phyloP scores from a whole-genome alignment of 2,113 vertebrate species.

The Trichechus manatus region DNA sequence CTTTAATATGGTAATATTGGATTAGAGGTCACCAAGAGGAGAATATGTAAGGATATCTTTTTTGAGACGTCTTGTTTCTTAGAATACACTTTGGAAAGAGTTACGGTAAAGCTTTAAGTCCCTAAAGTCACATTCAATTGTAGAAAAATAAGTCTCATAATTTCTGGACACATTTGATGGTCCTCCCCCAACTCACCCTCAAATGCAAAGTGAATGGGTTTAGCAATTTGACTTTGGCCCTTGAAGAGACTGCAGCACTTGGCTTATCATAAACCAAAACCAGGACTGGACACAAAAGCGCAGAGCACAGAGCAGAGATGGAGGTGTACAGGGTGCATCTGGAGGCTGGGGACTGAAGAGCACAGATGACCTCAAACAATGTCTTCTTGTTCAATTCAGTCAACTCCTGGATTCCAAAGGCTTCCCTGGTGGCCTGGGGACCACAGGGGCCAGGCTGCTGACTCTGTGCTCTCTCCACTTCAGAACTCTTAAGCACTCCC shows the following conservation, averaged over 20 bases:
- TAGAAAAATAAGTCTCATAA: not conserved
- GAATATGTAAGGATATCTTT: not conserved
- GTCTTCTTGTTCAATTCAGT: not conserved
- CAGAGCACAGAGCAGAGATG: not conserved
- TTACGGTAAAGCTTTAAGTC: not conserved
- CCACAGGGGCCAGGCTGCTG: not conserved
- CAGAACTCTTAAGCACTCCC: rapidly evolving
- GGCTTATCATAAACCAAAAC: not conserved
- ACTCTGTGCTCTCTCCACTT: not conserved
- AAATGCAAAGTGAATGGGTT: not conserved
- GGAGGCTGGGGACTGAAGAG: too few species aligned
- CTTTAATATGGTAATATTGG: not conserved
- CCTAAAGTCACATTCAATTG: not conserved
- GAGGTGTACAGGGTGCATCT: too few species aligned
- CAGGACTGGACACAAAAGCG: not conserved
- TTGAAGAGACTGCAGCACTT: not conserved
- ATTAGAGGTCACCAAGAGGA: not conserved
- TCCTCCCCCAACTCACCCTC: not conserved
- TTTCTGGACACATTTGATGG: not conserved
- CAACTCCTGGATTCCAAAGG: not conserved
- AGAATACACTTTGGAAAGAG: conserved; percentile 5
- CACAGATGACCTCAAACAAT: too few species aligned
- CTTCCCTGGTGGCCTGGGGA: not conserved
- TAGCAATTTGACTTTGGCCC: not conserved
- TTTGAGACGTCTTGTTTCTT: not conserved